Evolutionary conservation across 2,888 invertebrate genomes (phyloP), one percentile per base, ranked within the genome.

Genomic region (Bruchidius siliquastri): DNA sequence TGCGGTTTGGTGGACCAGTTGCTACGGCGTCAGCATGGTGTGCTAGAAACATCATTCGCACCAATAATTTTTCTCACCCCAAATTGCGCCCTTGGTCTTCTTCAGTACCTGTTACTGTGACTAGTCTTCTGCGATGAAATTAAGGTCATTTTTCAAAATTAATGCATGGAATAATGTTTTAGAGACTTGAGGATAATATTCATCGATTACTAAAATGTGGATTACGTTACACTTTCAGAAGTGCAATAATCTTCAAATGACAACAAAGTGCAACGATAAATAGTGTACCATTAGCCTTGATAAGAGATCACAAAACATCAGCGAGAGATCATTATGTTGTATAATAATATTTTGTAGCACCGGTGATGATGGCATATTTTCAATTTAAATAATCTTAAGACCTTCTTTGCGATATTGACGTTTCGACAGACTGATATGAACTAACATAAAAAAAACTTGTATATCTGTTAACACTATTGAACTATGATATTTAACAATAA

Each of bases 401-500:
- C 74, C 73, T 21, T 75, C 73, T 68, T 69, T 73, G 68, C 67
- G 67, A n/a, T 68, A 75, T 76, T 75, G 76, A 77, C 76, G 78
- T 76, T 80, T 78, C 75, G 79, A 71, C 75, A 74, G 73, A 72
- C 75, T 74, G 77, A 72, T 72, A 75, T 67, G 76, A 75, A 74
- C 73, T 74, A 77, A 76, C 75, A 79, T 76, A 80, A 80, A 80
- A n/a, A n/a, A 77, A 79, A 78, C 76, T 77, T 79, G 77, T 76
- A 74, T 78, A 79, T 78, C 74, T 76, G 77, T 79, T 78, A 32
- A 20, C 78, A 78, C 81, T 81, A 81, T 81, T 81, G 81, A 79
- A 75, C 80, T 80, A 80, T 77, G 76, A 78, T 77, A 76, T 81
- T 76, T 81, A 82, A 82, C 82, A 81, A 81, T 81, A 78, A 71